Conservation (phyloP, 1,140 invertebrate genomes). For the Achatina immaculata region DNA sequence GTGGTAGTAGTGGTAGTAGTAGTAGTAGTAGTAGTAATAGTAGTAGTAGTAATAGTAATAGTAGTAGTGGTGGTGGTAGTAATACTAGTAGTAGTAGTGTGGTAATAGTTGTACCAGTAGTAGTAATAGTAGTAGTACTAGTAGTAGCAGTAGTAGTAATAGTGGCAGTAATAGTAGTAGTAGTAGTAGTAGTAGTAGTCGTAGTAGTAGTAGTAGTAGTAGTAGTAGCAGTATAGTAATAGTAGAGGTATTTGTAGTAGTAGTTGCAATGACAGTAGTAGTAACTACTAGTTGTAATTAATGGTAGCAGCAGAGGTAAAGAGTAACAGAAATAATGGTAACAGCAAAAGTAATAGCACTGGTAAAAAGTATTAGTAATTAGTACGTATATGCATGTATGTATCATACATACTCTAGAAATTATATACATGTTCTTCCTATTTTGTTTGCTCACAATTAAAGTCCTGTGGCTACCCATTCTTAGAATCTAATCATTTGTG, state of each 20-base stretch:
- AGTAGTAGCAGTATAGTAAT: slow-evolving; percentile 16
- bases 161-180: neutral
- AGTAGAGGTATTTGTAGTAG: neutral
- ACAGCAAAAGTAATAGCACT: slow-evolving; percentile 17
- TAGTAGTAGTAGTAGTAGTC: no score
- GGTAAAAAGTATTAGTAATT: no score
- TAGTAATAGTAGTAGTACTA: slow-evolving; percentile 30
- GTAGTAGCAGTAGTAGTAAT: slow-evolving; percentile 21
- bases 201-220: slow-evolving; percentile 16
- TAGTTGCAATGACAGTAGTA: no score
- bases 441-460: no score
- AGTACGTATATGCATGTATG: no score
- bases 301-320: no score
- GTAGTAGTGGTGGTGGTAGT: neutral
- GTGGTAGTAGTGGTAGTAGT: slow-evolving; percentile 24
- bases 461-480: no score
- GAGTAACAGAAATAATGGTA: no score
- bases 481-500: no score
- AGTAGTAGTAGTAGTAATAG: slow-evolving; percentile 32
- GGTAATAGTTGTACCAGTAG: neutral
- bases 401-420: no score
- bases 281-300: neutral
- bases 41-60: slow-evolving; percentile 24
- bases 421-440: no score
- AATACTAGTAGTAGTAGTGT: no score